Base-by-base conservation (phyloP, 1,140 invertebrate species). In the Oedothorax gibbosus region DNA sequence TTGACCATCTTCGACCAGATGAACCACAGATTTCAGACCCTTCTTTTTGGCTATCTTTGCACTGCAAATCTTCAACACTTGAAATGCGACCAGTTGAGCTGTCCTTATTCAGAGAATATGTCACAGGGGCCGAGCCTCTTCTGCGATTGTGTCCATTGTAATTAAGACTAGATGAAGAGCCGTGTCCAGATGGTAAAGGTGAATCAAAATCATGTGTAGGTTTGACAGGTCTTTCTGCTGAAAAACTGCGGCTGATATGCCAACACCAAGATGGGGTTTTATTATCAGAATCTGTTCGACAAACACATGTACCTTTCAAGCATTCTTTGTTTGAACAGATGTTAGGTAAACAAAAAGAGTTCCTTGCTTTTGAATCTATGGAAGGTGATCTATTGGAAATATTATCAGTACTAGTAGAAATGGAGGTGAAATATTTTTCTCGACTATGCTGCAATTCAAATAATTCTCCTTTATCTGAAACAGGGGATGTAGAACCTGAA, bases 51-150 rank as follows among this genome's bases (percentile, higher is more conserved):
- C 68, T 53, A 21, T 21, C 49, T 57, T 66, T 66, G n/a, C 64
- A 57, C 20, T 78, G 54, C 14, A 72, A 64, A 49, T 78, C 51
- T 9, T 21, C 64, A 11, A 65, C 12, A 66, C 71, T 75, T 12
- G 51, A 75, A 57, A 65, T 15, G n/a, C 51, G 71, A 21, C 49
- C 69, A 21, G n/a, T 51, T 60, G 8, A 66, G 14, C 15, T 51
- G 53, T 78, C 84, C 49, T 53, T 54, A n/a, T 54, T 54, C 12
- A 69, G 18, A 20, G 77, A 51, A 14, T 72, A 60, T 49, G 71
- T 71, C 18, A 80, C 71, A 60, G 86, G 86, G 35, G 86, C 86
- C 54, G 86, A 87, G 7, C 86, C 86, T 21, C 86, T 60, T 75
- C 86, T 76, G 20, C 73, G 53, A 50, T 49, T 73, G 11, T 20